Base-by-base conservation (phyloP, 2,888 invertebrate species). In the Caenorhabditis doughertyi region DNA sequence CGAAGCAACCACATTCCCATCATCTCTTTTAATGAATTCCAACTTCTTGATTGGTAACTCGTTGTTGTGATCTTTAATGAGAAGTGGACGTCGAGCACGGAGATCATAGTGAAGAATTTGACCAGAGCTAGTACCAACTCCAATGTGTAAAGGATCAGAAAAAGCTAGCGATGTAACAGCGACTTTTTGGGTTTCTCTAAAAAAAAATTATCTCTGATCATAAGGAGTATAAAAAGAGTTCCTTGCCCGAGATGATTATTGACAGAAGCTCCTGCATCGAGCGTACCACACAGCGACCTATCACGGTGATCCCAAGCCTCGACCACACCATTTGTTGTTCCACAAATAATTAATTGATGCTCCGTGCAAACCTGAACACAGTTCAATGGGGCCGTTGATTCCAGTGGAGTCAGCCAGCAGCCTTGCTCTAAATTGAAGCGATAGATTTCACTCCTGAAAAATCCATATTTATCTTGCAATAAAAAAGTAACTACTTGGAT, bases 291-390 rank as follows among this genome's bases (percentile, higher is more conserved):
- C 92, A 95, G 94, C 35, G 94, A 94, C 88, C 95, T 95, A 3
- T 94, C 94, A 79, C 99, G 94, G 11, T 97, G 96, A 93, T 99
- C 99, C 97, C 97, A 99, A 3, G 97, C 97, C 92, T 99, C 98
- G 0, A 99, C 94, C 88, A 95, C 95, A 0, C 98, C 98, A 91
- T 93, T 87, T n/a, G 82, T 70, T 1, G 89, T 89, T 39, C 90
- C 87, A 44, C 85, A 84, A 25, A 95, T 93, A 23, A 99, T 93
- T 64, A 99, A 93, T 87, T 97, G 95, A 94, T 98, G 97, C 68
- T 95, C 94, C 0, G 95, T 95, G 93, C 96, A 98, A 13, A 98
- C 94, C 85, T 94, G 94, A 92, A 96, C 96, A 90, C 95, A 95
- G 92, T 96, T 97, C 25, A 96, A 67, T 8, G 86, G 84, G 7